A percentile compares a stretch with the other conserved stretches of the same genome.
phyloP scores from a whole-genome alignment of 53 echinoderm and acorn worm genomes.

The Paelopatides confundens region DNA sequence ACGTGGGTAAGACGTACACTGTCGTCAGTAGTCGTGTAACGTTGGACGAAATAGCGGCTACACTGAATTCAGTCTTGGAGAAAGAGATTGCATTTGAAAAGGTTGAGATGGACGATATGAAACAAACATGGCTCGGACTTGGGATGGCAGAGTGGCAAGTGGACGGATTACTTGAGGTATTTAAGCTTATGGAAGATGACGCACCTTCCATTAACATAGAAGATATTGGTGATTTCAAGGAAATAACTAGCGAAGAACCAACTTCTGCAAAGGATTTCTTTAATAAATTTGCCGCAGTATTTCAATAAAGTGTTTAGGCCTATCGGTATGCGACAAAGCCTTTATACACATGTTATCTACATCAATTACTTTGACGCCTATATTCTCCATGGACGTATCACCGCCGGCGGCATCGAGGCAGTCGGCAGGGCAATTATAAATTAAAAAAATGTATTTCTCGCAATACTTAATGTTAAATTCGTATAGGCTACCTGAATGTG shows the following conservation, averaged over 20 bases:
- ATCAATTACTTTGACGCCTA: no score
- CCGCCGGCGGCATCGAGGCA: no score
- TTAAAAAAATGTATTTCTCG: no score
- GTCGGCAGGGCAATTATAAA: no score
- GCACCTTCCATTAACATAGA: slow-evolving; percentile 4
- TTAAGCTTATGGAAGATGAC: slow-evolving; percentile 40
- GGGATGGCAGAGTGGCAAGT: slow-evolving; percentile 58
- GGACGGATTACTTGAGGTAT: slow-evolving; percentile 35
- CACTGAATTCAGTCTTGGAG: slow-evolving; percentile 18
- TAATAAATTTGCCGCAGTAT: neutral
- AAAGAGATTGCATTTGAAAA: slow-evolving; percentile 29
- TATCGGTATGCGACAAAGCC: no score
- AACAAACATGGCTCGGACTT: slow-evolving; percentile 26
- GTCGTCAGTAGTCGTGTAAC: slow-evolving; percentile 3
- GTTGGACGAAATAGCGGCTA: slow-evolving; percentile 6
- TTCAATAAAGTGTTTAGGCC: no score
- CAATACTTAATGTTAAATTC: no score
- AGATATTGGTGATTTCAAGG: slow-evolving; percentile 47
- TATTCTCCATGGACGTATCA: no score
- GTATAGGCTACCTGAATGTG: no score
- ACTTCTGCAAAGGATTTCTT: slow-evolving; percentile 44
- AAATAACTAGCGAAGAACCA: slow-evolving; percentile 46
- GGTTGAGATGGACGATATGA: neutral
- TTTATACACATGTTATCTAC: no score
- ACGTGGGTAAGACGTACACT: slow-evolving; percentile 57